Conservation (phyloP, 2,113 vertebrate genomes). For the Hiodon tergisus region DNA sequence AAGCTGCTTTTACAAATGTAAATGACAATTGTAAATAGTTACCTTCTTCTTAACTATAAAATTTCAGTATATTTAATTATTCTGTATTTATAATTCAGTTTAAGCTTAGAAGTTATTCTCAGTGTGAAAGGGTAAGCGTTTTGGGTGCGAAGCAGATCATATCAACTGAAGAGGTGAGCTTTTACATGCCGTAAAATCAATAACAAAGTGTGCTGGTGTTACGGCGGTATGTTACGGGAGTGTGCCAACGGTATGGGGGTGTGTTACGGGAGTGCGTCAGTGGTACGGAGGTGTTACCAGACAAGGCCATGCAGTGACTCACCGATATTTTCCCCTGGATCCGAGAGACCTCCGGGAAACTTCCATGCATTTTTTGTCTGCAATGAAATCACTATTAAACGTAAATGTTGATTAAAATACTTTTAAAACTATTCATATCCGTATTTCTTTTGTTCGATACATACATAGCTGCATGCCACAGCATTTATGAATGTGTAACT, state of each 20-base stretch:
- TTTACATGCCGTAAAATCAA: neutral
- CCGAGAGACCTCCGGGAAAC: slow-evolving; percentile 87
- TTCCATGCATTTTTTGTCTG: slow-evolving; percentile 86
- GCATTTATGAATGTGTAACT: slow-evolving; percentile 15
- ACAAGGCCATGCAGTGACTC: slow-evolving; percentile 39
- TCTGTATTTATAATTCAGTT: slow-evolving; percentile 11
- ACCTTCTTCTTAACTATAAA: neutral
- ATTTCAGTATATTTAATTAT: slow-evolving; percentile 11
- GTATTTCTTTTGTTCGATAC: no score
- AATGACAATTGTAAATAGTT: slow-evolving; percentile 14
- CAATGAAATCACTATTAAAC: slow-evolving; percentile 32
- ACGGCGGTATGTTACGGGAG: neutral
- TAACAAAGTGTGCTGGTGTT: neutral
- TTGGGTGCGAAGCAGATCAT: neutral
- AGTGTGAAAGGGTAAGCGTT: neutral
- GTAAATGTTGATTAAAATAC: no score
- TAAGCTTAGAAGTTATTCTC: neutral
- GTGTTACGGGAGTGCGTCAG: neutral
- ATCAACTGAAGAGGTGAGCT: neutral
- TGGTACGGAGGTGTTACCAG: neutral
- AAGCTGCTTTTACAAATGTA: slow-evolving; percentile 49
- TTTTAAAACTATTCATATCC: no score
- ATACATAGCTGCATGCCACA: no score
- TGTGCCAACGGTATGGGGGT: neutral
- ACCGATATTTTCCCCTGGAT: slow-evolving; percentile 91